Evolutionary conservation across 2,888 invertebrate species (phyloP).

Genomic region (Yponomeuta cagnagella): DNA sequence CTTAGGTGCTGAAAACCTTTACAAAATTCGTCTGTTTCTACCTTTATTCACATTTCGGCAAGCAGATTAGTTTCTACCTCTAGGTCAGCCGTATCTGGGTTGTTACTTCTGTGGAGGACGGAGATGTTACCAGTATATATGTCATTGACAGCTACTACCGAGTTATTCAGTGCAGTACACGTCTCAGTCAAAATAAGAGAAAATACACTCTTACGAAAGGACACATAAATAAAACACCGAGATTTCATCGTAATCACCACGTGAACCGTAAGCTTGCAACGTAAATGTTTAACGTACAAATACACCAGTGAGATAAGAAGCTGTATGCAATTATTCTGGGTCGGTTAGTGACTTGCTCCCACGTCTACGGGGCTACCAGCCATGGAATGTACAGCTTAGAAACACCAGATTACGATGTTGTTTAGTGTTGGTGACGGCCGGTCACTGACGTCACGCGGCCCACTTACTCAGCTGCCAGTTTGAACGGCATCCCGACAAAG

Average conservation of each 20-base stretch:
- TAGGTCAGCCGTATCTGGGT: background rate
- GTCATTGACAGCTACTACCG: background rate
- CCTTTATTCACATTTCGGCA: background rate
- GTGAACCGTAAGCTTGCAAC: constrained; percentile 51
- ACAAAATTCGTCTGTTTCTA: background rate
- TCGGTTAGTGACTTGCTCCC: constrained; percentile 53
- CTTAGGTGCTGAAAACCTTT: background rate
- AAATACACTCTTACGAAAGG: background rate
- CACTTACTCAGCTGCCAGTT: constrained; percentile 99
- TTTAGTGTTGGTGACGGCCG: constrained; percentile 44
- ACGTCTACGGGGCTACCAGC: constrained; percentile 36
- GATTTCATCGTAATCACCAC: constrained; percentile 33
- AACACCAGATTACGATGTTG: constrained; percentile 28
- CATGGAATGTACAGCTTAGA: constrained; percentile 39
- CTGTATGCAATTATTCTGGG: constrained; percentile 44
- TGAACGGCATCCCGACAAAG: constrained; percentile 99
- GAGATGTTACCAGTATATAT: constrained; percentile 22
- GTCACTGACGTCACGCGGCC: constrained; percentile 39
- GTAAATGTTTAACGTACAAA: constrained; percentile 35
- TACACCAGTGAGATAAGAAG: constrained; percentile 38
- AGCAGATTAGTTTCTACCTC: background rate
- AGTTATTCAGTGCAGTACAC: constrained; percentile 55
- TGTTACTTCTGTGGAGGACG: constrained; percentile 14
- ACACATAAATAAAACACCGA: constrained; percentile 34
- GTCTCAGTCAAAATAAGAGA: background rate